Percentiles rank a stretch among this genome's conserved stretches.
Evolutionary conservation across 2,888 invertebrate genomes (phyloP).

Genomic region (Anorthoa munda): DNA sequence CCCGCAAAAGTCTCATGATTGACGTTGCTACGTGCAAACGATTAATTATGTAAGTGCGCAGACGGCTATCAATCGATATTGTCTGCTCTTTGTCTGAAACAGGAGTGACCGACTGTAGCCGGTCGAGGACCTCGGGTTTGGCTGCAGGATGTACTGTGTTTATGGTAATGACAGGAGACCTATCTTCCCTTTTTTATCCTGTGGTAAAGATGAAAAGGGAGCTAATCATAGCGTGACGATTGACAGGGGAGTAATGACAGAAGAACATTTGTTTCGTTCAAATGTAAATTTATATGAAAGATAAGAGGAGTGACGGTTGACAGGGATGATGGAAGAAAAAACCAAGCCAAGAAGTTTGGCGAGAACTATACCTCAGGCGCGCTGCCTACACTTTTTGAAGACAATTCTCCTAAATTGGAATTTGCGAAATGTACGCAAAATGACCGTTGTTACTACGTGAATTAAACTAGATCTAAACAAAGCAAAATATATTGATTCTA

Average conservation of each 20-base stretch:
- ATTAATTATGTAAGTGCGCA: constrained; percentile 50
- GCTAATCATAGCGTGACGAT: no score
- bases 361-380: not conserved
- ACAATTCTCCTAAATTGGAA: not conserved
- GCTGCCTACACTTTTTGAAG: not conserved
- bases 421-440: not conserved
- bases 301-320: not conserved
- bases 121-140: constrained; percentile 45
- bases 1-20: constrained; percentile 13
- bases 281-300: not conserved
- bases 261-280: not conserved
- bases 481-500: not conserved
- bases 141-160: constrained; percentile 16
- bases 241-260: no score
- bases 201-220: no score
- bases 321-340: no score
- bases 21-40: constrained; percentile 5
- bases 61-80: constrained; percentile 52
- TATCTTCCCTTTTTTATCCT: no score
- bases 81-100: constrained; percentile 52
- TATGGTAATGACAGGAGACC: constrained; percentile 1
- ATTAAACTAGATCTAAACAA: constrained; percentile 3
- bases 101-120: constrained; percentile 37
- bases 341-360: not conserved
- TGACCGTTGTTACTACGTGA: not conserved